Base-by-base conservation (phyloP, 2,113 vertebrate species). In the Oncorhynchus tshawytscha region DNA sequence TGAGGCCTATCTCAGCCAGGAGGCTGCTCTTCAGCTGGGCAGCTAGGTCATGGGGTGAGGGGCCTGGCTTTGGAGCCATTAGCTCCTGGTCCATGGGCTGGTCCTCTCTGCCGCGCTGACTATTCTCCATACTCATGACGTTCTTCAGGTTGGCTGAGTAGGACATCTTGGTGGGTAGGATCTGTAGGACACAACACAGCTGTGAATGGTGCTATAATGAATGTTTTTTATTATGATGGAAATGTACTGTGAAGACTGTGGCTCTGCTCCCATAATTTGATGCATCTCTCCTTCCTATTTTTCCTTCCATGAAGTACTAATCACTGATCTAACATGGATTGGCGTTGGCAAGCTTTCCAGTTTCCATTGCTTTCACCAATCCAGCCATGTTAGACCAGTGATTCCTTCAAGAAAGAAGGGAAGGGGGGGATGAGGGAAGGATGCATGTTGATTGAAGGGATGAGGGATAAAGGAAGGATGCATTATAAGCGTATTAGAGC, bases 151-250 rank as follows among this genome's bases (percentile, higher is more conserved):
- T 99, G 84, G 97, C 96, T 3, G 97, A 97, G 49, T 99, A 99
- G 48, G 98, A 99, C 98, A 99, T 99, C 94, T 99, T 99, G 67
- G 98, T 99, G 80, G 98, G 98, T 83, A 99, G 95, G 91, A 99
- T 96, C 98, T 99, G 87, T 83, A 71, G 18, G 18, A 62, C 74
- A 69, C 29, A n/a, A 39, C 3, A 39, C 6, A 24, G 18, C 59
- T 51, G 81, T 85, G 1, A 80, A 67, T 7, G 16, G 15, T 49
- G n/a, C 39, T 22, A 31, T 20, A 20, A 31, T 20, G 2, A 9
- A 34, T 9, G 18, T 2, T 69, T 12, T 70, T 45, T 45, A 15
- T 15, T 0, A 70, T 70, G 11, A 48, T 48, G 20, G 67, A 24
- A 48, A 24, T 70, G 67, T 48, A 48, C 34, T 12, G 18, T n/a